Conservation (phyloP, 1,140 invertebrate species). For the Mylabris phalerata region DNA sequence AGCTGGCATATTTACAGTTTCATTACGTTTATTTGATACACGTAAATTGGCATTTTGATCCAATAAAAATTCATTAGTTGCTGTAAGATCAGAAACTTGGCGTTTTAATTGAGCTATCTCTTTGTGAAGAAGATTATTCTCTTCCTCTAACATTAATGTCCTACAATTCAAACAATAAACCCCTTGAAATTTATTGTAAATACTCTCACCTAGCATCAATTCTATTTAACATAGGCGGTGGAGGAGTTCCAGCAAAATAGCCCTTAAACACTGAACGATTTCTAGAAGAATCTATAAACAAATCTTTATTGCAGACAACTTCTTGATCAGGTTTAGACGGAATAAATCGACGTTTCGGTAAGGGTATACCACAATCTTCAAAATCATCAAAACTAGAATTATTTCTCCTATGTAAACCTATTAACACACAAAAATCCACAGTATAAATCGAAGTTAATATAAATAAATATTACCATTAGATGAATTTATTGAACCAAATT, state of each 20-base stretch:
- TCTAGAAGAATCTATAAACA: slow-evolving; percentile 12
- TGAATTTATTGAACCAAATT: background rate
- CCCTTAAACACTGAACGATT: slow-evolving; percentile 32
- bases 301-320: slow-evolving; percentile 1
- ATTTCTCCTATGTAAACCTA: slow-evolving; percentile 17
- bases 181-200: too few species aligned
- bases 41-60: slow-evolving; percentile 74
- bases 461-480: too few species aligned
- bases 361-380: slow-evolving; percentile 29
- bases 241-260: slow-evolving; percentile 39
- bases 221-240: slow-evolving; percentile 32
- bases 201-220: slow-evolving; percentile 24
- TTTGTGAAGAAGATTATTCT: slow-evolving; percentile 63
- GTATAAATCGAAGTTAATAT: too few species aligned
- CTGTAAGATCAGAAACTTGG: slow-evolving; percentile 57
- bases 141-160: slow-evolving; percentile 61
- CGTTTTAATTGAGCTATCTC: slow-evolving; percentile 70
- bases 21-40: slow-evolving; percentile 53
- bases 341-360: slow-evolving; percentile 31
- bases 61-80: slow-evolving; percentile 73
- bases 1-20: slow-evolving; percentile 50
- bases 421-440: background rate
- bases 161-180: slow-evolving; percentile 9
- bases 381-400: slow-evolving; percentile 26
- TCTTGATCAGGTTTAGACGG: slow-evolving; percentile 13